Evolutionary conservation across 2,888 invertebrate genomes (phyloP).

Genomic region (Ecliptopera silaceata): DNA sequence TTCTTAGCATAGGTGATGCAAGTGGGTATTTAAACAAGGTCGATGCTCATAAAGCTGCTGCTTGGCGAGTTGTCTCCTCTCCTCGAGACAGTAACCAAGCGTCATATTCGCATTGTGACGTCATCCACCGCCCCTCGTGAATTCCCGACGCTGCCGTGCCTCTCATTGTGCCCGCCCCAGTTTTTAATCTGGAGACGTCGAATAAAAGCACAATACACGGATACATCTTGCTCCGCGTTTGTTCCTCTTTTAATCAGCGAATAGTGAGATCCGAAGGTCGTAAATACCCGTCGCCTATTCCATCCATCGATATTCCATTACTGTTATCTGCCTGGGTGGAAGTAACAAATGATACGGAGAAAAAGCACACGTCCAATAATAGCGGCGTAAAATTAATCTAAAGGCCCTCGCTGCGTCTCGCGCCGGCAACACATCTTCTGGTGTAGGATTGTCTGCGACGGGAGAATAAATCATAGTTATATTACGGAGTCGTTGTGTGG

Average conservation of each 20-base stretch:
- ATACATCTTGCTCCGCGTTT: conserved; percentile 65
- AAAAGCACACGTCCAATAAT: conserved; percentile 58
- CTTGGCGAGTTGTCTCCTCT: conserved; percentile 9
- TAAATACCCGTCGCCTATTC: conserved; percentile 32
- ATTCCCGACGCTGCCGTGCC: conserved; percentile 53
- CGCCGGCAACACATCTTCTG: conserved; percentile 58
- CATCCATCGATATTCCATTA: conserved; percentile 37
- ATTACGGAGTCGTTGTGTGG: conserved; percentile 66
- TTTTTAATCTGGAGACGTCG: conserved; percentile 79
- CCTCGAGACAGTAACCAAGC: conserved; percentile 50
- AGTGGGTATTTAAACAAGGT: not conserved
- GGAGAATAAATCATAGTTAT: conserved; percentile 67
- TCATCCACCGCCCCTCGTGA: conserved; percentile 54
- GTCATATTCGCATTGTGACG: conserved; percentile 65
- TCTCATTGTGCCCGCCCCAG: conserved; percentile 72
- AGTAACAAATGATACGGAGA: conserved; percentile 49
- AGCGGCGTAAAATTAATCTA: conserved; percentile 60
- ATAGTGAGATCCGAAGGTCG: conserved; percentile 46
- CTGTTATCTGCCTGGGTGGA: conserved; percentile 28
- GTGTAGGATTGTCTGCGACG: conserved; percentile 57
- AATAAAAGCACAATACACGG: conserved; percentile 74
- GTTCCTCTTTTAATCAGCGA: conserved; percentile 66
- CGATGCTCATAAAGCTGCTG: conserved; percentile 6
- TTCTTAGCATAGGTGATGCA: not conserved
- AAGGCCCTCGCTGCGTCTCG: conserved; percentile 43